phyloP scores from a whole-genome alignment of 2,113 vertebrate species.

The Dicentrarchus labrax region DNA sequence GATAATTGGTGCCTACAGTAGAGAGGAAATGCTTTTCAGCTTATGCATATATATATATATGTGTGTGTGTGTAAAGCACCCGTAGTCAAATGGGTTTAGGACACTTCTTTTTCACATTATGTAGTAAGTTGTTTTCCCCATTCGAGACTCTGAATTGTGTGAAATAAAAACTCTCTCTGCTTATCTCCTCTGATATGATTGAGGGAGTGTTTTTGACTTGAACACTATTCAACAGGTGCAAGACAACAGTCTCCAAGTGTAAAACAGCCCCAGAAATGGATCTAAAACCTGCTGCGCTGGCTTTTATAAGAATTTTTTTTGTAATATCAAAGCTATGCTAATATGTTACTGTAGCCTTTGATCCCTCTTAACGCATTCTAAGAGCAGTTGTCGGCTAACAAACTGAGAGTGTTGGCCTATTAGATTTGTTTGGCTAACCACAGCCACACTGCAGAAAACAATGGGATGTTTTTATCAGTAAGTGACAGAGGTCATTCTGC shows the following conservation, averaged over 20 bases:
- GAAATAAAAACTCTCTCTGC: not conserved
- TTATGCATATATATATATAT: slow-evolving; percentile 12
- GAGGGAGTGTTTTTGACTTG: not conserved
- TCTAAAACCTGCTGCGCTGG: slow-evolving; percentile 7
- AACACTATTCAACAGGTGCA: slow-evolving; percentile 5
- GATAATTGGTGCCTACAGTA: slow-evolving; percentile 14
- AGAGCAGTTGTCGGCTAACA: slow-evolving; percentile 16
- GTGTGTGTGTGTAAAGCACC: not conserved
- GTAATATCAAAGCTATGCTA: not conserved
- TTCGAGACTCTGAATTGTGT: not conserved
- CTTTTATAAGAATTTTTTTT: not conserved
- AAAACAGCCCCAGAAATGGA: not conserved
- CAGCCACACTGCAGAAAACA: slow-evolving; percentile 60
- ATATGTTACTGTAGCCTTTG: slow-evolving; percentile 10
- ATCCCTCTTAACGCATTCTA: slow-evolving; percentile 13
- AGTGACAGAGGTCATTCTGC: slow-evolving; percentile 39
- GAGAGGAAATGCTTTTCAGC: not conserved
- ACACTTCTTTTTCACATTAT: not conserved
- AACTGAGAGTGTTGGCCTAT: slow-evolving; percentile 48
- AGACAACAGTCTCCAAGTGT: not conserved
- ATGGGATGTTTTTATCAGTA: slow-evolving; percentile 60
- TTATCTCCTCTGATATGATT: slow-evolving; percentile 12
- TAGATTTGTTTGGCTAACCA: slow-evolving; percentile 64
- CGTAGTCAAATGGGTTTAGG: not conserved
- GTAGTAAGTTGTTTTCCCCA: not conserved